Percentiles rank a stretch among this genome's conserved stretches.
phyloP scores from a whole-genome alignment of 2,113 vertebrate species.

The Cebidichthys violaceus region DNA sequence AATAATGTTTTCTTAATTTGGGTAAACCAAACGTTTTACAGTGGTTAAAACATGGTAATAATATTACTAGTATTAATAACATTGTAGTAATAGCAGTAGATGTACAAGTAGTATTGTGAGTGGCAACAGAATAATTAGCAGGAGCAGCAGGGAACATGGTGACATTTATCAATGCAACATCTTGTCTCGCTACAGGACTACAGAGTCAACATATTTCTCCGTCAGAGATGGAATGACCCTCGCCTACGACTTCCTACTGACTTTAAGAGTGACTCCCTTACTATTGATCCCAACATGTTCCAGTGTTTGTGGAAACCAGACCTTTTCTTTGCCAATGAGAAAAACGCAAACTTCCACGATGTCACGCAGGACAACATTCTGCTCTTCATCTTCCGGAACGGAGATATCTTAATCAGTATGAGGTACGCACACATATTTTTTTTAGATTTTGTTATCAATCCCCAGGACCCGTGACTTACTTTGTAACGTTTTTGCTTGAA shows the following conservation, averaged over 20 bases:
- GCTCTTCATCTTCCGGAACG: constrained; percentile 96
- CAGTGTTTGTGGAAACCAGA: constrained; percentile 99
- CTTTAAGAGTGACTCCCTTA: constrained; percentile 92
- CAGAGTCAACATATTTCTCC: constrained; percentile 95
- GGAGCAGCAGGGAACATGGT: background rate
- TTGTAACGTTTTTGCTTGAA: background rate
- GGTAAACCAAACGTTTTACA: background rate
- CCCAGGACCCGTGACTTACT: background rate
- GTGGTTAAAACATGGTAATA: background rate
- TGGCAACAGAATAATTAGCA: background rate
- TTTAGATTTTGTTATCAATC: background rate
- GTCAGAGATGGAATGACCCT: constrained; percentile 98
- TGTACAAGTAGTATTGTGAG: background rate
- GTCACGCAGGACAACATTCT: constrained; percentile 98
- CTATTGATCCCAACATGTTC: constrained; percentile 97
- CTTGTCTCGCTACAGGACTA: constrained; percentile 87
- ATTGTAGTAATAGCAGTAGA: background rate
- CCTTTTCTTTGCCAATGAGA: constrained; percentile 98
- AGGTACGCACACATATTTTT: constrained; percentile 80
- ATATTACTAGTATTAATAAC: background rate
- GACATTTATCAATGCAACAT: background rate
- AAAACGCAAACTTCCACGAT: constrained; percentile 97
- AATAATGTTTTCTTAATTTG: background rate
- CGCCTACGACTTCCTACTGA: constrained; percentile 92
- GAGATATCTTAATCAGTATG: constrained; percentile 97